Evolutionary conservation across 2,113 vertebrate genomes (phyloP).

Genomic region (Pomatorhinus ruficollis): DNA sequence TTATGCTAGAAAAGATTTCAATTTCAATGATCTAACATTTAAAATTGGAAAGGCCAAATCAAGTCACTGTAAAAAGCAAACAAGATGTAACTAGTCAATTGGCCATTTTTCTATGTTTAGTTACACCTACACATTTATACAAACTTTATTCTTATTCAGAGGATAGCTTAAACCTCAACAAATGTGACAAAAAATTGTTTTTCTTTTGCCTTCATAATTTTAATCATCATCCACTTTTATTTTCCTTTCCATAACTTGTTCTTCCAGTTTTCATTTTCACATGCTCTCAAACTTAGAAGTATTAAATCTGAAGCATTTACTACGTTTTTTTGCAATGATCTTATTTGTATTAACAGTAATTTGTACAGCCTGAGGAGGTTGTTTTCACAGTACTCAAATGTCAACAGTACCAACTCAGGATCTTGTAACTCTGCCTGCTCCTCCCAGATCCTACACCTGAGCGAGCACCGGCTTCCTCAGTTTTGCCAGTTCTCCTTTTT

Average conservation of each 20-base stretch:
- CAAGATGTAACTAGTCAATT: background rate
- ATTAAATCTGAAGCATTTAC: background rate
- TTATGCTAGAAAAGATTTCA: background rate
- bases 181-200: background rate
- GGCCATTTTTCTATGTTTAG: background rate
- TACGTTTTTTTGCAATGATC: background rate
- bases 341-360: background rate
- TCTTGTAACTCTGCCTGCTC: background rate
- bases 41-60: background rate
- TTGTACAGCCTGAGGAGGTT: background rate
- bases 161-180: background rate
- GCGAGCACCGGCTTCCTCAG: background rate
- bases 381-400: background rate
- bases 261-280: background rate
- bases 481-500: background rate
- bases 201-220: background rate
- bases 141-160: background rate
- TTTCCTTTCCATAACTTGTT: background rate
- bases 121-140: background rate
- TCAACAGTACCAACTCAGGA: background rate
- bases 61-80: background rate
- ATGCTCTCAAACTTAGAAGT: background rate
- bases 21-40: background rate
- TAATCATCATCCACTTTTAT: background rate
- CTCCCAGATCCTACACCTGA: background rate